A percentile compares a stretch with the other conserved stretches of the same genome.
These are phyloP conservation scores for Drosophila equinoxialis DNA, from an alignment of 1,140 invertebrate genomes.

Conservation along the genomic window DNA sequence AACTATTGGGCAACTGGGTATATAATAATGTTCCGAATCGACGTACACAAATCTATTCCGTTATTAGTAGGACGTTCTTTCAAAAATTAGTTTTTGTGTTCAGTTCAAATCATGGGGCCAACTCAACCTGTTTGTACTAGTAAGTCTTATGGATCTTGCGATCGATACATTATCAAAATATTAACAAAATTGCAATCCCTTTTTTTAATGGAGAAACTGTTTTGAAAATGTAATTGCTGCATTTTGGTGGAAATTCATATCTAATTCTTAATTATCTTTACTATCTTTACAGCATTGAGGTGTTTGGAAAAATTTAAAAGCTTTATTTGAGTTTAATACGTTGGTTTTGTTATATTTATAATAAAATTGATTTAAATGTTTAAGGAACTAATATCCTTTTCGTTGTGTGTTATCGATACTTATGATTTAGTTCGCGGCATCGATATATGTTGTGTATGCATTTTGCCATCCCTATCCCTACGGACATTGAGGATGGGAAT, in stretches of 20 bases:
- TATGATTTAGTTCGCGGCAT: constrained; percentile 1
- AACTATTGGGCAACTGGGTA: constrained; percentile 33
- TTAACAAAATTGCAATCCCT: no score
- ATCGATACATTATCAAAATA: no score
- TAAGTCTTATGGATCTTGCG: constrained; percentile 22
- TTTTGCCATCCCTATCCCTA: constrained; percentile 41
- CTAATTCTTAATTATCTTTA: not conserved
- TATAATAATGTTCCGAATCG: constrained; percentile 37
- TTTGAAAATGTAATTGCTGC: no score
- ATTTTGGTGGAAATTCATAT: not conserved
- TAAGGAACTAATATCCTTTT: not conserved
- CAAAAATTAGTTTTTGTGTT: constrained; percentile 38
- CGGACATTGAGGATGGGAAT: constrained; percentile 41
- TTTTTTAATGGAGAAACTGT: no score
- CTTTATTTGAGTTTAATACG: not conserved
- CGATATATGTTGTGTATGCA: constrained; percentile 9
- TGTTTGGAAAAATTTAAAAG: constrained; percentile 35
- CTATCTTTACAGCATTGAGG: constrained; percentile 39
- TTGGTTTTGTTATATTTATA: not conserved
- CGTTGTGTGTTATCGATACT: constrained; percentile 3
- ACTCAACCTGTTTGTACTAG: constrained; percentile 63
- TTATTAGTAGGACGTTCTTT: not conserved
- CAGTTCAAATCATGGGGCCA: constrained; percentile 54
- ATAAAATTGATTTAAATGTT: not conserved
- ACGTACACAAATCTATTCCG: constrained; percentile 46